A percentile compares a stretch with the other conserved stretches of the same genome.
phyloP scores from a whole-genome alignment of 2,888 invertebrate species.

The Liposcelis brunnea region DNA sequence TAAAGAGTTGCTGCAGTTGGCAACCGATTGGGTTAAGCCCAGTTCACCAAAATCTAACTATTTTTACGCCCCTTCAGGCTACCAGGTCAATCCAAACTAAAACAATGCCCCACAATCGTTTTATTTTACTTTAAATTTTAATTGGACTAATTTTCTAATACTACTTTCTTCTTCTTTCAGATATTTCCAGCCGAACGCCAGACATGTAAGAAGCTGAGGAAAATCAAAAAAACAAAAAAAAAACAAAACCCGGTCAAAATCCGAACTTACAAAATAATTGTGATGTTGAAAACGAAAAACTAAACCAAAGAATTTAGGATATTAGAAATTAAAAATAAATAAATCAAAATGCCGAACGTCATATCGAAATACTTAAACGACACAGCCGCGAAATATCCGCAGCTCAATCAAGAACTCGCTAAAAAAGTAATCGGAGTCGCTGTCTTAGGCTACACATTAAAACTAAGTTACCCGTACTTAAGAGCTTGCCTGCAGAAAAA shows the following conservation, averaged over 20 bases:
- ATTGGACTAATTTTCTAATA: conserved; percentile 16
- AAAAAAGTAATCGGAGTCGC: conserved; percentile 40
- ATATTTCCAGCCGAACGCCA: conserved; percentile 1
- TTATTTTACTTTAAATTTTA: too few relatives aligned
- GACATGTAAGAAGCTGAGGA: conserved; percentile 8
- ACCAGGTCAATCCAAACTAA: too few relatives aligned
- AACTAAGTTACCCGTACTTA: conserved; percentile 38
- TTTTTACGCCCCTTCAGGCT: too few relatives aligned
- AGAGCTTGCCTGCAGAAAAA: conserved; percentile 27
- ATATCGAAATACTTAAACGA: conserved; percentile 47
- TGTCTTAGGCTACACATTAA: conserved; percentile 38
- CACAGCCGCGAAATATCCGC: conserved; percentile 36
- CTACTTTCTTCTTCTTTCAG: conserved; percentile 10
- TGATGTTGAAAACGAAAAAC: too few relatives aligned
- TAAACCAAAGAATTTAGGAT: too few relatives aligned
- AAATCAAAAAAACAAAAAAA: conserved; percentile 5
- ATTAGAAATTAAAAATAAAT: not conserved
- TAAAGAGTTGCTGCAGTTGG: too few relatives aligned
- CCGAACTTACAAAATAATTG: conserved; percentile 10
- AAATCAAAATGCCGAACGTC: conserved; percentile 33
- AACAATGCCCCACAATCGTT: too few relatives aligned
- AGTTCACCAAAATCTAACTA: too few relatives aligned
- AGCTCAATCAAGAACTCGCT: conserved; percentile 38
- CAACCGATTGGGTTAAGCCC: too few relatives aligned
- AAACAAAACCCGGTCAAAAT: conserved; percentile 14